A percentile compares a stretch with the other conserved stretches of the same genome.
Evolutionary conservation across 2,113 vertebrate species (phyloP).

Genomic region (Hippocampus abdominalis): DNA sequence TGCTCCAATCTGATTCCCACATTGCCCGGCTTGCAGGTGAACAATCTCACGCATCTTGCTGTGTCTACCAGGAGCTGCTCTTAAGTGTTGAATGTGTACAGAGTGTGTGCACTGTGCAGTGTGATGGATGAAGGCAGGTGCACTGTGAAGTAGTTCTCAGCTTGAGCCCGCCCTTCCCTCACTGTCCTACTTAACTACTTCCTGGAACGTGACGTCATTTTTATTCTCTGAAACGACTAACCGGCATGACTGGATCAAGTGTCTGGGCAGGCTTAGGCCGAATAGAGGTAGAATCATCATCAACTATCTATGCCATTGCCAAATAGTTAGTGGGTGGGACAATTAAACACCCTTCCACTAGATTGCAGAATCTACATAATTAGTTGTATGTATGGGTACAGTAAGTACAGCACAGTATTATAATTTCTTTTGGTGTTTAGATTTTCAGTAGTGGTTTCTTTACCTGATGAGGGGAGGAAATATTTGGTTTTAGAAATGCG

Average conservation of each 20-base stretch:
- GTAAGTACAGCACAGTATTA: no score
- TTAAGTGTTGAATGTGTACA: not conserved
- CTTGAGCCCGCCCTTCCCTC: not conserved
- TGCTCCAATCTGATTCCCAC: slow-evolving; percentile 63
- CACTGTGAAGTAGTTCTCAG: not conserved
- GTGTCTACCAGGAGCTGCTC: not conserved
- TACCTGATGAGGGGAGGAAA: no score
- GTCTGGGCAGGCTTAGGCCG: no score
- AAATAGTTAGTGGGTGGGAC: no score
- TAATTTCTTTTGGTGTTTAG: no score
- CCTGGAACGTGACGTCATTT: not conserved
- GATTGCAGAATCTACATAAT: no score
- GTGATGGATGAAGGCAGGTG: not conserved
- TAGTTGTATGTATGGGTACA: no score
- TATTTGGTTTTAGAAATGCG: no score
- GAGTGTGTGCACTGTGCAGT: not conserved
- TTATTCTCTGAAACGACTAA: not conserved
- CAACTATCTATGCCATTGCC: no score
- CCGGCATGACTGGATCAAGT: not conserved
- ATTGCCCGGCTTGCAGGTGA: slow-evolving; percentile 67
- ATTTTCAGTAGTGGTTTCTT: no score
- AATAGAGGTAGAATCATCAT: no score
- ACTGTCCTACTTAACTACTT: not conserved
- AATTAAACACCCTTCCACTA: no score
- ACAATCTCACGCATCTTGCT: slow-evolving; percentile 65